phyloP scores from a whole-genome alignment of 2,113 vertebrate genomes.

The Neotragus moschatus region DNA sequence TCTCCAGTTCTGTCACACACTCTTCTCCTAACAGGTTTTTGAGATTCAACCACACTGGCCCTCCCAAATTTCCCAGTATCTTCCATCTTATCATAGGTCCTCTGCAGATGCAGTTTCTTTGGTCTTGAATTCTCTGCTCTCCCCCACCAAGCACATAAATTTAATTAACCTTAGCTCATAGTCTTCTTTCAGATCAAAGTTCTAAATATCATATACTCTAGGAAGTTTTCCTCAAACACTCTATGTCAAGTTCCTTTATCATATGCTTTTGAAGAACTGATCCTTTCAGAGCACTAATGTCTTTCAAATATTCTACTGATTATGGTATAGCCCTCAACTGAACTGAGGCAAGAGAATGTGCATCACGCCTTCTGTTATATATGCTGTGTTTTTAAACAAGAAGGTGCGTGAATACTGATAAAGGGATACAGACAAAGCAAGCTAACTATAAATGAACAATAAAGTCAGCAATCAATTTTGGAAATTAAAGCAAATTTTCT shows the following conservation, averaged over 20 bases:
- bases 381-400: background rate
- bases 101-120: background rate
- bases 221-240: background rate
- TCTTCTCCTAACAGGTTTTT: background rate
- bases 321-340: background rate
- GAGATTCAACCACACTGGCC: background rate
- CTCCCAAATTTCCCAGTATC: background rate
- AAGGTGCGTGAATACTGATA: background rate
- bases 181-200: background rate
- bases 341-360: background rate
- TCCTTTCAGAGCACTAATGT: background rate
- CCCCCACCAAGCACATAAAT: background rate
- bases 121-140: background rate
- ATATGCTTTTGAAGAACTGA: background rate
- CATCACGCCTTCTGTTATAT: background rate
- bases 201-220: background rate
- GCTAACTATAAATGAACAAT: background rate
- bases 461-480: background rate
- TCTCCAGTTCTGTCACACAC: background rate
- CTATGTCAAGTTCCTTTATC: background rate
- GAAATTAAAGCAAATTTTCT: slow-evolving; percentile 1
- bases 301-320: background rate
- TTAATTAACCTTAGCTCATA: background rate
- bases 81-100: background rate
- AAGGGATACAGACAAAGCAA: background rate